Percentiles rank a stretch among this genome's conserved stretches.
Evolutionary conservation across 2,797 vertebrate species (phyloP).

Genomic region (Carapus acus): DNA sequence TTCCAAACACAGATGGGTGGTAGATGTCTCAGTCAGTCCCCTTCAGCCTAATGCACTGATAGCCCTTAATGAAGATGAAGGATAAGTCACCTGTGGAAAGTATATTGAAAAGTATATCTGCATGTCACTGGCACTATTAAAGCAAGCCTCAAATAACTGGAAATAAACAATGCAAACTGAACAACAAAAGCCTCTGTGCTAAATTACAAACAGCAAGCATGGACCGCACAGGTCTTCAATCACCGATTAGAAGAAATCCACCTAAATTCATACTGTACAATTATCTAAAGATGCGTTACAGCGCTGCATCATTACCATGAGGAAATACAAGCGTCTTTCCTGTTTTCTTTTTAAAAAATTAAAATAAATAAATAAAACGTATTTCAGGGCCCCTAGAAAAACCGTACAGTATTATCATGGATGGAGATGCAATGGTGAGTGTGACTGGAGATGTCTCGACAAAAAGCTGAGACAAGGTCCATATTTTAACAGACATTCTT

Average conservation of each 20-base stretch:
- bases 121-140: slow-evolving; percentile 70
- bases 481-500: slow-evolving; percentile 68
- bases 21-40: slow-evolving; percentile 53
- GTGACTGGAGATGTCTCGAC: slow-evolving; percentile 57
- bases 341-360: slow-evolving; percentile 3
- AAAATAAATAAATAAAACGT: slow-evolving; percentile 43
- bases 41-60: slow-evolving; percentile 61
- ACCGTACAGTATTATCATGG: slow-evolving; percentile 53
- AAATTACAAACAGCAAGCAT: slow-evolving; percentile 68
- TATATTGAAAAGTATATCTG: slow-evolving; percentile 57
- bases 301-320: slow-evolving; percentile 62
- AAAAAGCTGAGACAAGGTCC: slow-evolving; percentile 65
- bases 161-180: slow-evolving; percentile 47
- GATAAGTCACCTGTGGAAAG: slow-evolving; percentile 72
- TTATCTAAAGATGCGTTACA: slow-evolving; percentile 70
- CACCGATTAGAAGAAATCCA: slow-evolving; percentile 60
- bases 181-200: slow-evolving; percentile 46
- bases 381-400: slow-evolving; percentile 62
- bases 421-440: slow-evolving; percentile 62
- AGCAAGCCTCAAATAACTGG: slow-evolving; percentile 58
- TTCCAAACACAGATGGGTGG: slow-evolving; percentile 41
- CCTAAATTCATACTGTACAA: slow-evolving; percentile 69
- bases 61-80: slow-evolving; percentile 79
- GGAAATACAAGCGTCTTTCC: slow-evolving; percentile 42
- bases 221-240: slow-evolving; percentile 63